Base-by-base conservation (phyloP, 2,888 invertebrate species). In the Rotaria socialis region DNA sequence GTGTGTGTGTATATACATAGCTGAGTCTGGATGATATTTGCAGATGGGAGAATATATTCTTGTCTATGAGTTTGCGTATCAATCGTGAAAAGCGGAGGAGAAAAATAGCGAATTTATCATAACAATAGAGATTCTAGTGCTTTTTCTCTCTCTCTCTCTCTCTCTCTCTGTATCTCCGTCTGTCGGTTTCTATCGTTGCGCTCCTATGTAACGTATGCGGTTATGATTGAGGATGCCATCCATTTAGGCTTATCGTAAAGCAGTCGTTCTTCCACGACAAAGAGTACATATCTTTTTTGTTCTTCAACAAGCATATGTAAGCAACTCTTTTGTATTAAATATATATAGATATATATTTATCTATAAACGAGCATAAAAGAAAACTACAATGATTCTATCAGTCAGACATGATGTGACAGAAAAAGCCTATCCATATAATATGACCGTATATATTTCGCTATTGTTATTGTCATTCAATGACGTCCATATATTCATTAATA, bases 101-200 rank as follows among this genome's bases (percentile, higher is more conserved):
- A 67, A 67, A 67, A 67, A 67, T 67, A 67, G 35, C 35, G 16
- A 67, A 67, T 67, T 35, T 35, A 67, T 67, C 35, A 67, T 67
- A 67, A 67, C 67, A 67, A 67, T 67, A 67, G 67, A 67, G 67
- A 67, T 67, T 35, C 35, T 67, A 41, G 35, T 67, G 14, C 67
- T 67, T 3, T 5, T 35, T 67, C 35, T 27, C 6, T 67, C 10
- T 41, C 7, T 67, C 27, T 7, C 35, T 67, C 67, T 67, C 35
- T 67, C 24, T 27, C 1, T 67, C 11, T 41, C 1, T 67, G 14
- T 7, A 35, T 67, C 67, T 67, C 35, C 35, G 19, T 27, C 7
- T 67, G 7, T 41, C 7, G 35, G 14, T 7, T 67, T 67, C 67
- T 67, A 19, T 67, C 67, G 35, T 35, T 41, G 16, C 16, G 35